Evolutionary conservation across 2,113 vertebrate genomes (phyloP).

Genomic region (human): GRCh38 chr2:60706501-60707000

Average conservation of each 20-base stretch:
- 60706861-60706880: no score
- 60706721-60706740: slow-evolving; percentile 46
- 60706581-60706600: not conserved
- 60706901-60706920: no score
- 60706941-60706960: no score
- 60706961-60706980: no score
- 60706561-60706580: not conserved
- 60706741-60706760: slow-evolving; percentile 36
- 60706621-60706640: not conserved
- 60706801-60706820: not conserved
- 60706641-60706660: not conserved
- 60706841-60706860: no score
- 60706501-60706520: not conserved
- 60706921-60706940: no score
- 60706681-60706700: not conserved
- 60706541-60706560: not conserved
- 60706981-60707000: no score
- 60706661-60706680: not conserved
- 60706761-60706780: not conserved
- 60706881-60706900: no score
- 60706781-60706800: slow-evolving; percentile 23
- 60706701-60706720: not conserved
- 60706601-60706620: not conserved
- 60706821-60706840: no score
- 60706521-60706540: not conserved